Evolutionary conservation across 2,888 invertebrate species (phyloP).

Genomic region (Protophormia terraenovae): DNA sequence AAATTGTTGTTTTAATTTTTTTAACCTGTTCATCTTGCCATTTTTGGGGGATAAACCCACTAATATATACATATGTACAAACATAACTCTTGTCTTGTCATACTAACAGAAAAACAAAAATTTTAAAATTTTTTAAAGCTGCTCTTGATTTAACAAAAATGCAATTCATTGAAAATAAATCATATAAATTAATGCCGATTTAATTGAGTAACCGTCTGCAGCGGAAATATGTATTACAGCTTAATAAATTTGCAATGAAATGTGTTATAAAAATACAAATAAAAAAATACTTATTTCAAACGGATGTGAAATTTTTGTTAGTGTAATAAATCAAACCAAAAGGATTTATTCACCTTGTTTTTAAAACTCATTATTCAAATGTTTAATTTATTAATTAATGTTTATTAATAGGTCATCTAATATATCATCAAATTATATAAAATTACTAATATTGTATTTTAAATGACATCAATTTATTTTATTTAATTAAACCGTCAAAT

Average conservation of each 20-base stretch:
- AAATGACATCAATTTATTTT: background rate
- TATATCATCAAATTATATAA: background rate
- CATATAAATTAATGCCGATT: background rate
- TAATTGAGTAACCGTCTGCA: background rate
- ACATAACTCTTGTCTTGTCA: background rate
- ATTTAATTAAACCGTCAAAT: background rate
- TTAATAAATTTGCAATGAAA: too few species aligned
- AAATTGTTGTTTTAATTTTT: conserved; percentile 12
- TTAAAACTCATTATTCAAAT: too few species aligned
- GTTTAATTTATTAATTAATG: too few species aligned
- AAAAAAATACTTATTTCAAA: too few species aligned
- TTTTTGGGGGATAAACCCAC: conserved; percentile 25
- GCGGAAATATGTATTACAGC: too few species aligned
- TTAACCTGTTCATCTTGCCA: conserved; percentile 10
- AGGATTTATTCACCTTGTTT: too few species aligned
- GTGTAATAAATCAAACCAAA: too few species aligned
- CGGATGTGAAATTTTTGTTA: too few species aligned
- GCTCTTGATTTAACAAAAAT: background rate
- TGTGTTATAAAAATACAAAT: too few species aligned
- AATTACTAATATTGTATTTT: background rate
- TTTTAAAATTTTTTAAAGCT: background rate
- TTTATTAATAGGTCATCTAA: background rate
- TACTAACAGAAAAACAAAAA: background rate
- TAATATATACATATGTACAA: background rate
- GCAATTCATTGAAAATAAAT: background rate